Conservation (phyloP, 2,113 vertebrate genomes). For the Setophaga coronata region DNA sequence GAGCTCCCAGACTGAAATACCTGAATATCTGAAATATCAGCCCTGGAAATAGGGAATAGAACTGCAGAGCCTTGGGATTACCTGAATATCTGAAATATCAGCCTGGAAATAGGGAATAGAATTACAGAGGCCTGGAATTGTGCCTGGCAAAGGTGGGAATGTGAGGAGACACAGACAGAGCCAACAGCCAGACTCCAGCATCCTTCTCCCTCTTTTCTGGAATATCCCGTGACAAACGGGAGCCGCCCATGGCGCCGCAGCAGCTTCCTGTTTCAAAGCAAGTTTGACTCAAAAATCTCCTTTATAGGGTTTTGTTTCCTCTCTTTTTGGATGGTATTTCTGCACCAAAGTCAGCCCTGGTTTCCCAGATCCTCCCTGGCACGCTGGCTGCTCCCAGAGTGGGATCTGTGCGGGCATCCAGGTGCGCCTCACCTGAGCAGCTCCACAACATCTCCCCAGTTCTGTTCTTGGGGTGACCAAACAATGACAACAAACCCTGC, state of each 20-base stretch:
- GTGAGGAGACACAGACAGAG: accelerated
- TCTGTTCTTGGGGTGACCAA: neutral
- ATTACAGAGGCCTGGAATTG: neutral
- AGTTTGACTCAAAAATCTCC: neutral
- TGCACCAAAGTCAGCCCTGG: neutral
- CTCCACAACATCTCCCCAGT: neutral
- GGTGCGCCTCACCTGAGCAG: neutral
- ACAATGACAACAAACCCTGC: neutral
- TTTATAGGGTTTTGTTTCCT: accelerated
- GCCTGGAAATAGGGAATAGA: no score
- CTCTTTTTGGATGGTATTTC: neutral
- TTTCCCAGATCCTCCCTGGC: neutral
- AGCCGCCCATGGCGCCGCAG: accelerated
- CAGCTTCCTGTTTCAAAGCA: neutral
- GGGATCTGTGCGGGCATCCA: accelerated
- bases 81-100: no score
- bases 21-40: neutral
- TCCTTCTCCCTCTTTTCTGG: neutral
- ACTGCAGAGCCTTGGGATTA: no score
- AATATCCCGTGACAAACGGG: accelerated
- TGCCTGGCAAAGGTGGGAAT: neutral
- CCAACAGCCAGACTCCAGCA: neutral
- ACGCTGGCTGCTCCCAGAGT: accelerated
- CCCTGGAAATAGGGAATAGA: no score
- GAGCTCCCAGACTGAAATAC: neutral